Evolutionary conservation across 2,797 vertebrate species (phyloP).

Genomic region (Coluber constrictor): DNA sequence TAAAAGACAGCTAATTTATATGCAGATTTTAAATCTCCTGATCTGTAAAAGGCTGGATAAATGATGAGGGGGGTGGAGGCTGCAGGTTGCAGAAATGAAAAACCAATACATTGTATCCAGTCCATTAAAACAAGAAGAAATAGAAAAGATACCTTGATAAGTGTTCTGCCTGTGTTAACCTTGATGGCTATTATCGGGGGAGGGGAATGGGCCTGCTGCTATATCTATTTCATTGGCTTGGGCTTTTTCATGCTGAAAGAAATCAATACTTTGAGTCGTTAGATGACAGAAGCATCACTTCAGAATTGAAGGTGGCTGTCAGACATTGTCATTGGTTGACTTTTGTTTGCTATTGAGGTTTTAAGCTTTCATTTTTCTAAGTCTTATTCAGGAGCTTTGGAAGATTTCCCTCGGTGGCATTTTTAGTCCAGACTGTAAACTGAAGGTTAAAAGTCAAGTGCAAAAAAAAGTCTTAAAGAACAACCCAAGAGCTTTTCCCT

Average conservation of each 20-base stretch:
- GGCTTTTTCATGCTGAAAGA: slow-evolving; percentile 79
- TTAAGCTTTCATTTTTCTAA: slow-evolving; percentile 93
- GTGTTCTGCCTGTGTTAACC: slow-evolving; percentile 93
- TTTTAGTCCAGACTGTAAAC: slow-evolving; percentile 78
- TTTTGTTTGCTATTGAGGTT: slow-evolving; percentile 92
- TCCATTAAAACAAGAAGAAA: slow-evolving; percentile 85
- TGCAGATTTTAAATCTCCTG: slow-evolving; percentile 62
- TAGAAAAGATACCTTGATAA: slow-evolving; percentile 89
- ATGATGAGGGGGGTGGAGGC: slow-evolving; percentile 60
- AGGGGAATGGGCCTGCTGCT: slow-evolving; percentile 60
- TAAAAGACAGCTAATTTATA: slow-evolving; percentile 53
- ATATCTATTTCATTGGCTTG: slow-evolving; percentile 86
- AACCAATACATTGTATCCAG: slow-evolving; percentile 77
- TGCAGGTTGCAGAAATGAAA: slow-evolving; percentile 66
- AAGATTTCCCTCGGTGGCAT: slow-evolving; percentile 82
- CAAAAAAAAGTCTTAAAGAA: slow-evolving; percentile 68
- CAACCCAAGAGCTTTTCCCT: slow-evolving; percentile 63
- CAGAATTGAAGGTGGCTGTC: slow-evolving; percentile 95
- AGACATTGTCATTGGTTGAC: slow-evolving; percentile 91
- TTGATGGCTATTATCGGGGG: slow-evolving; percentile 84
- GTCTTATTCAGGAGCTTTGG: slow-evolving; percentile 75
- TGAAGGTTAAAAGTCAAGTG: slow-evolving; percentile 81
- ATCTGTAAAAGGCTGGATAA: slow-evolving; percentile 66
- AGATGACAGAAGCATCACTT: slow-evolving; percentile 88
- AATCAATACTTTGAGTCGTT: slow-evolving; percentile 89